A percentile compares a stretch with the other conserved stretches of the same genome.
These are phyloP conservation scores for Chromobotia macracanthus DNA, from an alignment of 2,797 vertebrate species.

Conservation along the genomic window DNA sequence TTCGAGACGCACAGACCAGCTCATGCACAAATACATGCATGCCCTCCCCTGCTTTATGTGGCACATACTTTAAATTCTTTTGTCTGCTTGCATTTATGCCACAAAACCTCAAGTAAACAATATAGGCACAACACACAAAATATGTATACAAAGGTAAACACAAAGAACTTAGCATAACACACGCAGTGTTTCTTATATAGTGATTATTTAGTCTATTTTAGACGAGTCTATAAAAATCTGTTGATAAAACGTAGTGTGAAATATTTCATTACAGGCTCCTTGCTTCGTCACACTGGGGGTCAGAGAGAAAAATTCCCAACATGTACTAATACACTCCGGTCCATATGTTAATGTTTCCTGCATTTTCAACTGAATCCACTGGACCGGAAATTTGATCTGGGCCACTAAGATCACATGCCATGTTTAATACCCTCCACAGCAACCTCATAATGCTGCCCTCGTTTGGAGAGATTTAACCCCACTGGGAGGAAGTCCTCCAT, in stretches of 20 bases:
- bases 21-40: constrained; percentile 13
- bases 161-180: neutral
- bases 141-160: constrained; percentile 18
- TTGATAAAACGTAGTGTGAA: neutral
- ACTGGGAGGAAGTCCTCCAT: constrained; percentile 48
- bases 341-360: neutral
- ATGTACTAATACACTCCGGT: neutral
- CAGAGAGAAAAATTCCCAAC: neutral
- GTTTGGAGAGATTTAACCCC: constrained; percentile 26
- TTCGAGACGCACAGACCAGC: constrained; percentile 32
- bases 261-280: neutral
- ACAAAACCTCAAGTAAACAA: constrained; percentile 21
- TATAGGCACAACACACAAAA: constrained; percentile 25
- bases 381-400: neutral
- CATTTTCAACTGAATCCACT: neutral
- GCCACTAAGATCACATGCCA: constrained; percentile 24
- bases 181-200: constrained; percentile 8
- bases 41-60: constrained; percentile 19
- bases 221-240: neutral
- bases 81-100: constrained; percentile 35
- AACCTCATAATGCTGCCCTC: neutral
- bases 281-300: neutral
- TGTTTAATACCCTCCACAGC: constrained; percentile 10
- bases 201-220: too few species aligned
- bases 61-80: constrained; percentile 66